phyloP scores from a whole-genome alignment of 2,797 vertebrate genomes.

The Crocidura indochinensis region DNA sequence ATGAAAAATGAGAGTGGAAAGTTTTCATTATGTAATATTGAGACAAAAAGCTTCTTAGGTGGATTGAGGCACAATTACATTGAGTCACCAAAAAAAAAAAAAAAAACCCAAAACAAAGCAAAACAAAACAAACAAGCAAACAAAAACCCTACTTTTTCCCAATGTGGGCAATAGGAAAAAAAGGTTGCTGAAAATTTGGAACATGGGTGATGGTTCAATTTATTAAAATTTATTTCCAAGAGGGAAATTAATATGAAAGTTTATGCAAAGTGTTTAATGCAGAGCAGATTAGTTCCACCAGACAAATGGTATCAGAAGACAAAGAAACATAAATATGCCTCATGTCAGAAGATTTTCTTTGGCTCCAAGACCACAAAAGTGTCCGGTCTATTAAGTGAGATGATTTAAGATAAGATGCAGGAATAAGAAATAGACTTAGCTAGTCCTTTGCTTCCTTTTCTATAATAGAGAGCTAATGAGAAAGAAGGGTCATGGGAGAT shows the following conservation, averaged over 20 bases:
- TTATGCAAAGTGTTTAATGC: conserved; percentile 39
- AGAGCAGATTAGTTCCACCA: conserved; percentile 37
- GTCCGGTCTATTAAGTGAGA: conserved; percentile 38
- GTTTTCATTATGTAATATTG: conserved; percentile 12
- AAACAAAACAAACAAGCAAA: no score
- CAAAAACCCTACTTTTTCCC: neutral
- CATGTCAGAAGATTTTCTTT: conserved; percentile 62
- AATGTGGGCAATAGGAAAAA: conserved; percentile 11
- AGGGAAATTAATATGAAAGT: conserved; percentile 26
- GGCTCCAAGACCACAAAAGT: conserved; percentile 18
- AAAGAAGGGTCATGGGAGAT: conserved; percentile 2
- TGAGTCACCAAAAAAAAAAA: conserved; percentile 46
- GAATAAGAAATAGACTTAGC: conserved; percentile 44
- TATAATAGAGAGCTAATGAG: conserved; percentile 41
- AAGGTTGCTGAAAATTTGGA: conserved; percentile 4
- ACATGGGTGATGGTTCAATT: neutral
- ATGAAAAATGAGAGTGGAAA: conserved; percentile 1
- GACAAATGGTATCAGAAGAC: conserved; percentile 54
- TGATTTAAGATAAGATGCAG: conserved; percentile 37
- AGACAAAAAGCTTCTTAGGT: conserved; percentile 32
- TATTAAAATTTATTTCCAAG: conserved; percentile 58
- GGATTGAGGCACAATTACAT: conserved; percentile 41
- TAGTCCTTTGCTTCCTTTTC: conserved; percentile 42
- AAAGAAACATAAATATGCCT: conserved; percentile 24
- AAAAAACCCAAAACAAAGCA: no score